Percentiles rank a stretch among this genome's conserved stretches.
These are phyloP conservation scores for Odobenus rosmarus DNA, from an alignment of 2,113 vertebrate species.

Conservation along the genomic window DNA sequence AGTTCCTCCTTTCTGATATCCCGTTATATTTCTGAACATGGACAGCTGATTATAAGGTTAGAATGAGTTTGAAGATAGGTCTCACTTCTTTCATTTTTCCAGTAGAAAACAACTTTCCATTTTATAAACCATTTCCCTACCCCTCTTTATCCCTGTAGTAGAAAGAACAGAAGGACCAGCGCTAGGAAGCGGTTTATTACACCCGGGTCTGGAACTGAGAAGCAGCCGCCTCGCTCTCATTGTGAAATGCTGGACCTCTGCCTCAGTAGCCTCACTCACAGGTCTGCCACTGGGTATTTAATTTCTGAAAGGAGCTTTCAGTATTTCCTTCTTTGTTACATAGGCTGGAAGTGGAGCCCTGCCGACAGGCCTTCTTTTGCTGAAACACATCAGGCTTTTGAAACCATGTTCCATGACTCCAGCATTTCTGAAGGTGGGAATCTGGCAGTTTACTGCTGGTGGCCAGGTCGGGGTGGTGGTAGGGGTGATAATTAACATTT, in stretches of 20 bases:
- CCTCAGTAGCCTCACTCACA: background rate
- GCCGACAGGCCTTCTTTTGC: constrained; percentile 96
- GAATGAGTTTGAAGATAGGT: background rate
- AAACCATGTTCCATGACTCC: constrained; percentile 99
- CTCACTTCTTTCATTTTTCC: background rate
- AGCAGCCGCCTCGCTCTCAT: background rate
- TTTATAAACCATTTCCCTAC: background rate
- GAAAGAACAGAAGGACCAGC: background rate
- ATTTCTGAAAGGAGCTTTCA: background rate
- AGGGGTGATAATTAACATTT: background rate
- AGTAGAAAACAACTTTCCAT: constrained; percentile 4
- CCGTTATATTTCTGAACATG: background rate
- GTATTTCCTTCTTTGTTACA: constrained; percentile 14
- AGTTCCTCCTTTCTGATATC: background rate
- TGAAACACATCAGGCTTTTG: constrained; percentile 98
- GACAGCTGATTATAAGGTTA: background rate
- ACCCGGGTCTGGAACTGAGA: background rate
- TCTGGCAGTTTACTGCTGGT: background rate
- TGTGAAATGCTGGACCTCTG: background rate
- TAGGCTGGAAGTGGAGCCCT: constrained; percentile 99
- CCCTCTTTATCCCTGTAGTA: background rate
- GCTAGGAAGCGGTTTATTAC: background rate
- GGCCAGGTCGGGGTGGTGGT: background rate
- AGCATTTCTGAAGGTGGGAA: constrained; percentile 97
- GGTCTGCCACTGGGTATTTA: background rate